These are phyloP conservation scores for Synaphobranchus kaupii DNA, from an alignment of 2,797 vertebrate genomes.

Conservation along the genomic window DNA sequence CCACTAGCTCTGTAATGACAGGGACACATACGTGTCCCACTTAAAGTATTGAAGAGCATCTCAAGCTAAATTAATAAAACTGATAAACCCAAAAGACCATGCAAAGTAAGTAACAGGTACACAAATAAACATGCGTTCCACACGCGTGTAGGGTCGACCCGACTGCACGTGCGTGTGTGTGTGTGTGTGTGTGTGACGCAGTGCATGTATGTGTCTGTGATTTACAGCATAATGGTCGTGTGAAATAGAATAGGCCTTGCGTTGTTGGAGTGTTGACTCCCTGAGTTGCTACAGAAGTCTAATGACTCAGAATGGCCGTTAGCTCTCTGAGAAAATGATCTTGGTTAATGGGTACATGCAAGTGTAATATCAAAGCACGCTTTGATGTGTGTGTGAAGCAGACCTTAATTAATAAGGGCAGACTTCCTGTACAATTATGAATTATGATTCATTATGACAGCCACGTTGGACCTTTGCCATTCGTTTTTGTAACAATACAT, in stretches of 20 bases:
- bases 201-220: not conserved
- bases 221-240: not conserved
- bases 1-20: constrained; percentile 80
- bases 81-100: not conserved
- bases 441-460: not conserved
- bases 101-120: not conserved
- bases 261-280: not conserved
- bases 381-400: not conserved
- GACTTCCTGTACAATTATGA: not conserved
- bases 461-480: not conserved
- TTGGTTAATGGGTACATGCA: not conserved
- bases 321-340: not conserved
- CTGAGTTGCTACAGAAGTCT: not conserved
- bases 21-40: not conserved
- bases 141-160: not conserved
- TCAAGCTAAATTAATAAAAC: not conserved
- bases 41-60: not conserved
- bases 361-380: not conserved
- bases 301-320: not conserved
- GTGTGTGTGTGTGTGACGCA: not conserved
- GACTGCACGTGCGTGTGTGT: not conserved
- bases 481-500: not conserved
- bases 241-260: not conserved
- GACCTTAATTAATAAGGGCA: not conserved
- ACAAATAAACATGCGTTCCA: not conserved